These are phyloP conservation scores for Centruroides sculpturatus DNA, from an alignment of 1,140 invertebrate genomes.

Conservation along the genomic window DNA sequence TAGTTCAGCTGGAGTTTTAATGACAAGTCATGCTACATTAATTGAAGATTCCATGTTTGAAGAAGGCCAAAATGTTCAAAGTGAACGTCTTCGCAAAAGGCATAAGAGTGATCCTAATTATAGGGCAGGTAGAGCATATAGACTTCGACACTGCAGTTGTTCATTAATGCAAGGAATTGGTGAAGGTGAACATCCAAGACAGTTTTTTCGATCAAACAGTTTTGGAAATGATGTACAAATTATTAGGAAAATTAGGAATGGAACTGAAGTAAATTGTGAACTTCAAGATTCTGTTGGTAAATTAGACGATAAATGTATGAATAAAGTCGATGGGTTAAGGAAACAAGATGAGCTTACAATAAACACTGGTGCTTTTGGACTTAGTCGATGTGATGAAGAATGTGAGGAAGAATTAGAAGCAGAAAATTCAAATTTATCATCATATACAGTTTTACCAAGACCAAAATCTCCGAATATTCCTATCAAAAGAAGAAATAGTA, in stretches of 20 bases:
- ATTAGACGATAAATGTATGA: too few relatives aligned
- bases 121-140: slow-evolving; percentile 21
- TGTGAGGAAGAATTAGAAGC: slow-evolving; percentile 7
- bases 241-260: slow-evolving; percentile 41
- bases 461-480: slow-evolving; percentile 28
- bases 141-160: neutral
- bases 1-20: slow-evolving; percentile 44
- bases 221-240: slow-evolving; percentile 60
- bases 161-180: neutral
- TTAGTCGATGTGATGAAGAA: slow-evolving; percentile 13
- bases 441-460: neutral
- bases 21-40: slow-evolving; percentile 30
- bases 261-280: neutral
- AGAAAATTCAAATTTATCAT: neutral
- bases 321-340: too few relatives aligned
- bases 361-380: neutral
- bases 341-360: too few relatives aligned
- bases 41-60: neutral
- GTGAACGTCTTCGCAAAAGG: too few relatives aligned
- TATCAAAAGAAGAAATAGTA: slow-evolving; percentile 36
- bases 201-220: slow-evolving; percentile 44
- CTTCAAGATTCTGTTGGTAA: too few relatives aligned
- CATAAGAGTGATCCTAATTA: slow-evolving; percentile 23
- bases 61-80: slow-evolving; percentile 11
- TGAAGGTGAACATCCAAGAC: slow-evolving; percentile 4